Evolutionary conservation across 2,888 invertebrate genomes (phyloP), one percentile per base, ranked within the genome.

Genomic region (Alcis repandata): DNA sequence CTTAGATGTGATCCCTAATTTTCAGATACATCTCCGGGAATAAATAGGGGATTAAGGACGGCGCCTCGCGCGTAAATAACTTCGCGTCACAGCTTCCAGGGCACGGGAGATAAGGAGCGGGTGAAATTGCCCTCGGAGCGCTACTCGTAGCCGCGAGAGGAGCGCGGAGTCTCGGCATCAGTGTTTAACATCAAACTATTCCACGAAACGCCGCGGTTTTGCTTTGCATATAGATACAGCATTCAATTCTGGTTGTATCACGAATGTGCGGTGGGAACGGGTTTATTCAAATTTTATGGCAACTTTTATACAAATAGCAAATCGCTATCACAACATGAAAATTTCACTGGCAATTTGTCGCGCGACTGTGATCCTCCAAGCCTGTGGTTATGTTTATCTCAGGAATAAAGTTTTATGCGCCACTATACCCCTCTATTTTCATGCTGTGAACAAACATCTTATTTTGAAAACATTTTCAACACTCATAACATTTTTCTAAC

Each of bases 21-120:
- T 92, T 91, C 91, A 91, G 92, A 93, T 92, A 92, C 91, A 91
- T 92, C 90, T 90, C 88, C 78, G 83, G 84, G 91, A 90, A 92
- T 92, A 92, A 92, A 92, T 92, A 92, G 92, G 87, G 90, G 92
- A 91, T 93, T 92, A 92, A 85, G 90, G 90, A 86, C 79, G 88
- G 86, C 85, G 89, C 82, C 83, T 84, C 77, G 82, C 84, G 89
- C 91, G 92, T 93, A 92, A 92, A 93, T 92, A 93, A 91, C 87
- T 80, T 82, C 82, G 87, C 89, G 91, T 90, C 91, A 90, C 76
- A 75, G 85, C 83, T 76, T 80, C 79, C 80, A 82, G 85, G 84
- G 78, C 73, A 78, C 76, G 80, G 75, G 82, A 87, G 92, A 91
- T 91, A 92, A 92, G 53, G 90, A 70, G 80, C 80, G 81, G 81